Evolutionary conservation across 1,140 invertebrate genomes (phyloP).

Genomic region (Centruroides sculpturatus): DNA sequence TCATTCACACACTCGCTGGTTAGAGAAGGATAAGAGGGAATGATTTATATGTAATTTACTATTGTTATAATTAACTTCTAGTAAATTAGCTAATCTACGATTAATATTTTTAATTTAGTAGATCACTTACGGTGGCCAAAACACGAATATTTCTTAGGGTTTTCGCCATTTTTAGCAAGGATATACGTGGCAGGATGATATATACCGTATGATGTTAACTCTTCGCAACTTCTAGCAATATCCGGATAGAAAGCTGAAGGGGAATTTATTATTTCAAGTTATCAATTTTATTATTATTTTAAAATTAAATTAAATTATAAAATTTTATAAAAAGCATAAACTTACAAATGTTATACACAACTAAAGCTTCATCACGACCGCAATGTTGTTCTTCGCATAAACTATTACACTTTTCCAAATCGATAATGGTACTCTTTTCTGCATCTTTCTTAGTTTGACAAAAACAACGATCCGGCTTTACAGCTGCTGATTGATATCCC

Average conservation of each 20-base stretch:
- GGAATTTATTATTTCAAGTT: not conserved
- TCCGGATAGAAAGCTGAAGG: conserved; percentile 10
- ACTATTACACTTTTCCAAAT: conserved; percentile 2
- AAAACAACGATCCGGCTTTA: conserved; percentile 2
- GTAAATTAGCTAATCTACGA: too few relatives aligned
- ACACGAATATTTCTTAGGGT: conserved; percentile 7
- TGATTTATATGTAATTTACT: too few relatives aligned
- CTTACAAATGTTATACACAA: conserved; percentile 13
- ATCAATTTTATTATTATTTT: too few relatives aligned
- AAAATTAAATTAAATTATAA: not conserved
- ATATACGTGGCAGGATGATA: conserved; percentile 10
- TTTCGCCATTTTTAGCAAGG: conserved; percentile 6
- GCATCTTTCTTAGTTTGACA: not conserved
- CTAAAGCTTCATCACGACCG: conserved; percentile 8
- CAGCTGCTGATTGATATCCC: conserved; percentile 3
- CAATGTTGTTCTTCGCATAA: conserved; percentile 11
- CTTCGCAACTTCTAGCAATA: conserved; percentile 11
- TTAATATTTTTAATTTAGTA: too few relatives aligned
- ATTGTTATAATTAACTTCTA: too few relatives aligned
- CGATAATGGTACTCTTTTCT: conserved; percentile 2
- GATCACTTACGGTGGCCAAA: conserved; percentile 6
- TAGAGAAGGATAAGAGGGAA: too few relatives aligned
- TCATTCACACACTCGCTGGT: too few relatives aligned
- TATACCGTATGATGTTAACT: conserved; percentile 4
- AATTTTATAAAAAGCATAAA: not conserved